phyloP scores from a whole-genome alignment of 2,888 invertebrate genomes.

The Steinernema carpocapsae region DNA sequence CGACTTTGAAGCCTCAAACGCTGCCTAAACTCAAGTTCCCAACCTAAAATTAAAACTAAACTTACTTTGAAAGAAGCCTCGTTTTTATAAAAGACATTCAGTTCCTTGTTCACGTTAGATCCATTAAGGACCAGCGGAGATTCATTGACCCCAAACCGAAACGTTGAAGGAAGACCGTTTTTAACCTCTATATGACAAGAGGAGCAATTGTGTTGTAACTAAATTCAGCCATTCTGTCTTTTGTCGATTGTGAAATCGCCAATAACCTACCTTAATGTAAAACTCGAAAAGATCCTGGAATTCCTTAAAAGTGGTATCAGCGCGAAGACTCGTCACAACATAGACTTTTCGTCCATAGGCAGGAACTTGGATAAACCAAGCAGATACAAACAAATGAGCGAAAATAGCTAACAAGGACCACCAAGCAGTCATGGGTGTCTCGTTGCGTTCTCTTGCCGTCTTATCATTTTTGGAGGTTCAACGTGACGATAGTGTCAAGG shows the following conservation, averaged over 20 bases:
- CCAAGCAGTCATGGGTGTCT: too few species aligned
- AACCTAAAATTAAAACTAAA: neutral
- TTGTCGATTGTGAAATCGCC: too few species aligned
- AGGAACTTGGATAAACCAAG: too few species aligned
- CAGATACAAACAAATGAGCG: too few species aligned
- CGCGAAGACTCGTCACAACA: neutral
- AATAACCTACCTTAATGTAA: neutral
- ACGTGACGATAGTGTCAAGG: too few species aligned
- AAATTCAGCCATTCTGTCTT: too few species aligned
- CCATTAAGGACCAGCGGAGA: neutral
- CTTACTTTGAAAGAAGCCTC: neutral
- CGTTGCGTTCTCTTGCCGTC: too few species aligned
- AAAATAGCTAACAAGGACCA: too few species aligned
- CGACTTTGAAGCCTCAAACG: neutral
- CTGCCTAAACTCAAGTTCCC: neutral
- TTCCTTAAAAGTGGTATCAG: neutral
- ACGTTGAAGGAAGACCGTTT: neutral
- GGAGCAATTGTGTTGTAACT: neutral
- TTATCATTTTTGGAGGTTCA: too few species aligned
- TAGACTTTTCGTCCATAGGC: neutral
- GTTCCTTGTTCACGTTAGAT: neutral
- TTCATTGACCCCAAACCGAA: neutral
- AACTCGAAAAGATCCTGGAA: neutral
- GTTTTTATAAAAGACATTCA: neutral
- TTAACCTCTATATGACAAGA: neutral